Evolutionary conservation across 2,797 vertebrate genomes (phyloP).

Genomic region (Tachyglossus aculeatus): DNA sequence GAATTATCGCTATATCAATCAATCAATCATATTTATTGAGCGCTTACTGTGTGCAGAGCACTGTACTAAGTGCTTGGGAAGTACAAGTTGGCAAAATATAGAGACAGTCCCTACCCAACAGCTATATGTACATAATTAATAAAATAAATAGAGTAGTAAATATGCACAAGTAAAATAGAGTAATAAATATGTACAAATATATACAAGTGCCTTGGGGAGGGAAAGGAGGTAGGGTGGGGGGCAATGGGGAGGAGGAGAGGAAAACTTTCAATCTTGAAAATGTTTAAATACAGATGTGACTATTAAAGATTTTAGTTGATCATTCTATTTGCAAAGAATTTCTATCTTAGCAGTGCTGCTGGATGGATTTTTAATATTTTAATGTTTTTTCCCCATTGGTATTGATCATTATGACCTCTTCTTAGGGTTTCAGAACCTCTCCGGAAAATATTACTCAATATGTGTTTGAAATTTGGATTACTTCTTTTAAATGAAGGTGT

Average conservation of each 20-base stretch:
- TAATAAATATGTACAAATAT: too few species aligned
- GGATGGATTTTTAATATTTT: constrained; percentile 36
- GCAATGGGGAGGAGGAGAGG: background rate
- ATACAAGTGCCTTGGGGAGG: too few species aligned
- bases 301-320: constrained; percentile 12
- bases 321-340: constrained; percentile 2
- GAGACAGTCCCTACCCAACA: too few species aligned
- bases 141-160: too few species aligned
- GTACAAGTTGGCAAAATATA: too few species aligned
- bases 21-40: too few species aligned
- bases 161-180: too few species aligned
- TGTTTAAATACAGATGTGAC: background rate
- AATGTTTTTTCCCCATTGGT: constrained; percentile 46
- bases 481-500: constrained; percentile 40
- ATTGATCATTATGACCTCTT: fast-evolving
- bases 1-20: too few species aligned
- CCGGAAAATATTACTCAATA: constrained; percentile 40
- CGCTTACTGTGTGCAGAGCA: too few species aligned
- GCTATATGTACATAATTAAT: too few species aligned
- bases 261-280: background rate
- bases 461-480: constrained; percentile 24
- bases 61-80: too few species aligned
- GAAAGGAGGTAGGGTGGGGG: too few species aligned
- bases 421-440: constrained; percentile 1
- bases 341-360: constrained; percentile 3